Evolutionary conservation across 2,888 invertebrate species (phyloP).

Genomic region (Orthosia gracilis): DNA sequence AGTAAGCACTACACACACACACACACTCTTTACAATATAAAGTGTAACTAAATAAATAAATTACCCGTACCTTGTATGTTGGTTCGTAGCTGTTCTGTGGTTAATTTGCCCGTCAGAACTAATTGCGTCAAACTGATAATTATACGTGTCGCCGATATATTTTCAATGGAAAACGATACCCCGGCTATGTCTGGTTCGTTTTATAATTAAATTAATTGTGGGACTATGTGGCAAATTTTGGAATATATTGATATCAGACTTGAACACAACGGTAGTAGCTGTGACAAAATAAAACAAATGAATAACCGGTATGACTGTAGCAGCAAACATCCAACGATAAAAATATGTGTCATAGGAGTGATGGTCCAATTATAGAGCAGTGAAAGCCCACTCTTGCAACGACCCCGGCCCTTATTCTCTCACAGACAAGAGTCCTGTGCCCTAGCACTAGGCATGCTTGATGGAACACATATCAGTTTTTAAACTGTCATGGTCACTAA

Average conservation of each 20-base stretch:
- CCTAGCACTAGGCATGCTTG: too few species aligned
- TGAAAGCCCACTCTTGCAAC: too few species aligned
- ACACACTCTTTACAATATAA: neutral
- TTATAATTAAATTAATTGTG: slow-evolving; percentile 56
- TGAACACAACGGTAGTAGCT: too few species aligned
- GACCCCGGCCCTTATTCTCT: too few species aligned
- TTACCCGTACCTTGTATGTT: slow-evolving; percentile 9
- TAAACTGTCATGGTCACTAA: too few species aligned
- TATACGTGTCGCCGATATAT: slow-evolving; percentile 68
- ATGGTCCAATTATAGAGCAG: too few species aligned
- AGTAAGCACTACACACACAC: too few species aligned
- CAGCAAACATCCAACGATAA: too few species aligned
- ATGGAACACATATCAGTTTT: too few species aligned
- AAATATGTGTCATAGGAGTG: too few species aligned
- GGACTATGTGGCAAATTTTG: slow-evolving; percentile 14
- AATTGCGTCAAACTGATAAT: slow-evolving; percentile 76
- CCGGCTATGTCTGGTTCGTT: slow-evolving; percentile 46
- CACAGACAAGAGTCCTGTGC: too few species aligned
- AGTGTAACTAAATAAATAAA: slow-evolving; percentile 8
- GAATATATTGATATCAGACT: neutral
- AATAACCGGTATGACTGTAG: neutral
- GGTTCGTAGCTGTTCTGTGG: slow-evolving; percentile 53
- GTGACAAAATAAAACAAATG: neutral
- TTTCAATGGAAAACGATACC: slow-evolving; percentile 66
- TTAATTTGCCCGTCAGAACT: slow-evolving; percentile 69